Conservation (phyloP, 2,797 vertebrate species). For the Clarias laeviceps region DNA sequence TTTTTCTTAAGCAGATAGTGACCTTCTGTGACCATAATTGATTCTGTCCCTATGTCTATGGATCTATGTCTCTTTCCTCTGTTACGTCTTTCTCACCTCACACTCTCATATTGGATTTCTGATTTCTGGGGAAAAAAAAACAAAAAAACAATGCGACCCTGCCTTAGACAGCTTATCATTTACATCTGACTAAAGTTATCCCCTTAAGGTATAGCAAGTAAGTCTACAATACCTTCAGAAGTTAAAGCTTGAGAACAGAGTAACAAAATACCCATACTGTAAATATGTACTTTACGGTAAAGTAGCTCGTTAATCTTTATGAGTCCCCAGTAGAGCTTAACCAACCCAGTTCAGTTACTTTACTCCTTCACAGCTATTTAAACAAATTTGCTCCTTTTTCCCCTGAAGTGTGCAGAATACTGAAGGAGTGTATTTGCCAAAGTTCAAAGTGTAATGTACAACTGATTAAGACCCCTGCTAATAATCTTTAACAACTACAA, state of each 20-base stretch:
- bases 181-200: neutral
- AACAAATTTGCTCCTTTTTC: neutral
- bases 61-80: neutral
- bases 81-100: neutral
- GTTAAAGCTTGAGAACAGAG: neutral
- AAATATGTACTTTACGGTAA: neutral
- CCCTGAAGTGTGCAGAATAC: neutral
- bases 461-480: conserved; percentile 23
- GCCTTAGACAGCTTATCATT: neutral
- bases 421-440: conserved; percentile 7
- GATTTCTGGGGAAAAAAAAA: neutral
- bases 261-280: neutral
- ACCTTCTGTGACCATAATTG: neutral
- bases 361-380: conserved; percentile 5
- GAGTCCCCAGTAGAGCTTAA: neutral
- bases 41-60: neutral
- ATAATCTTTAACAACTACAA: conserved; percentile 30
- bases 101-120: neutral
- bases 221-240: neutral
- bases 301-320: neutral
- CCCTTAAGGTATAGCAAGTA: neutral
- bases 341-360: neutral
- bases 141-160: neutral
- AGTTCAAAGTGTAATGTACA: conserved; percentile 30
- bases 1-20: neutral